phyloP scores from a whole-genome alignment of 2,797 vertebrate genomes.

The Pseudotriccus pelzelni region DNA sequence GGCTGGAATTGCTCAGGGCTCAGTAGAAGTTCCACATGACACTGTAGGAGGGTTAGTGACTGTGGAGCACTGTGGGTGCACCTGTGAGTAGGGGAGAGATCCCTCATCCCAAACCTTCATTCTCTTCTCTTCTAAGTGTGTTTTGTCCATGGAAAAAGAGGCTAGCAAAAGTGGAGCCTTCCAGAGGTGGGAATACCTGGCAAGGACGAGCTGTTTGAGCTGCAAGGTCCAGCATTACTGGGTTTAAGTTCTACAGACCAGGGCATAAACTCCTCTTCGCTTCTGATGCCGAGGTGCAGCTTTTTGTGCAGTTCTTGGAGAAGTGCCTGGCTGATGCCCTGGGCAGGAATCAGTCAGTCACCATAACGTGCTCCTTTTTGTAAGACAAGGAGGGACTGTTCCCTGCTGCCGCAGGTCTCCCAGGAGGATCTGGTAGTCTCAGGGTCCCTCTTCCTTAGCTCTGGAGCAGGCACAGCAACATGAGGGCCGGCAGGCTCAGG shows the following conservation, averaged over 20 bases:
- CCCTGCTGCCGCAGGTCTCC: not conserved
- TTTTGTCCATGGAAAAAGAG: not conserved
- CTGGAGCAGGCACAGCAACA: not conserved
- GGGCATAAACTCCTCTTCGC: not conserved
- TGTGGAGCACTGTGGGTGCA: not conserved
- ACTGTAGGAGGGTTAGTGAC: not conserved
- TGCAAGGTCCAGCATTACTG: not conserved
- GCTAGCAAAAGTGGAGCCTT: not conserved
- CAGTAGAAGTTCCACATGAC: accelerated
- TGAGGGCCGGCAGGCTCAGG: not conserved
- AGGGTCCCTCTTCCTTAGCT: not conserved
- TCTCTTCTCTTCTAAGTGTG: not conserved
- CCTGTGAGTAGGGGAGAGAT: not conserved
- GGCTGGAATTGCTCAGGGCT: not conserved
- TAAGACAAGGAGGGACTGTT: not conserved
- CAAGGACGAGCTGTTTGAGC: not conserved
- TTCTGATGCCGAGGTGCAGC: not conserved
- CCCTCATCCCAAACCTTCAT: not conserved
- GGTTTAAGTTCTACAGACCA: not conserved
- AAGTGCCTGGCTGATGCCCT: not conserved
- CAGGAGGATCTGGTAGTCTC: not conserved
- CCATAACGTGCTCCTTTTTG: not conserved
- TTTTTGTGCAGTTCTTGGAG: not conserved
- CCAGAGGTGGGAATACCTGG: not conserved
- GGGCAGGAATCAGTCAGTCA: not conserved